Conservation (phyloP, 2,113 vertebrate genomes). For the Xenopus borealis region DNA sequence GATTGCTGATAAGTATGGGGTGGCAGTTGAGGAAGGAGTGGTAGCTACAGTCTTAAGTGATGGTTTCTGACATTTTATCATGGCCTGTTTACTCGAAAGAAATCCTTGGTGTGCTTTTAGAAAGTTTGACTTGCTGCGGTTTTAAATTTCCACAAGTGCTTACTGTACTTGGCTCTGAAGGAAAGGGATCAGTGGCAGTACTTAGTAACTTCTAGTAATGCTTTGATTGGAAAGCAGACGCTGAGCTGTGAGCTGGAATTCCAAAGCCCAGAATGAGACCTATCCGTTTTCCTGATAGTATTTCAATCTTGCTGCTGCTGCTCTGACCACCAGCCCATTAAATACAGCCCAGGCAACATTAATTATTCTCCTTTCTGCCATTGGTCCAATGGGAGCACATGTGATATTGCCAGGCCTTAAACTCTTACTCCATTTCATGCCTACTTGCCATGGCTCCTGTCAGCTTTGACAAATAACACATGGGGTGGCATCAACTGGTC, state of each 20-base stretch:
- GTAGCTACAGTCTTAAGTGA: background rate
- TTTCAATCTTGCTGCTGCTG: conserved; percentile 17
- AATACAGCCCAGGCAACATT: background rate
- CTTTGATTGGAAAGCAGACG: background rate
- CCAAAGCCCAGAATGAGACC: background rate
- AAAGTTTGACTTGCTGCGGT: conserved; percentile 32
- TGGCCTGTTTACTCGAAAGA: background rate
- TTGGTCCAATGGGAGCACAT: too few species aligned
- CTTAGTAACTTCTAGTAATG: background rate
- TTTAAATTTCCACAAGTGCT: conserved; percentile 21
- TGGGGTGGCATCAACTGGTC: too few species aligned
- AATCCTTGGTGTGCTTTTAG: conserved; percentile 37
- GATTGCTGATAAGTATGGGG: background rate
- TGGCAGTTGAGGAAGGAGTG: background rate
- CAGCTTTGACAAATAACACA: too few species aligned
- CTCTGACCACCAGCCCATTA: conserved; percentile 14
- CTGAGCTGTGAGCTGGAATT: rapidly evolving
- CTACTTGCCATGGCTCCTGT: too few species aligned
- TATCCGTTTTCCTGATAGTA: conserved; percentile 21
- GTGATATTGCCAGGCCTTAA: too few species aligned
- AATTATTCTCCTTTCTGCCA: too few species aligned
- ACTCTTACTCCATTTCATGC: too few species aligned
- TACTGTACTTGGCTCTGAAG: conserved; percentile 7
- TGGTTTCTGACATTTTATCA: conserved; percentile 11
- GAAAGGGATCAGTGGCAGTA: background rate